These are phyloP conservation scores for Sycobia sp. DNA, from an alignment of 1,140 invertebrate species.

Conservation along the genomic window DNA sequence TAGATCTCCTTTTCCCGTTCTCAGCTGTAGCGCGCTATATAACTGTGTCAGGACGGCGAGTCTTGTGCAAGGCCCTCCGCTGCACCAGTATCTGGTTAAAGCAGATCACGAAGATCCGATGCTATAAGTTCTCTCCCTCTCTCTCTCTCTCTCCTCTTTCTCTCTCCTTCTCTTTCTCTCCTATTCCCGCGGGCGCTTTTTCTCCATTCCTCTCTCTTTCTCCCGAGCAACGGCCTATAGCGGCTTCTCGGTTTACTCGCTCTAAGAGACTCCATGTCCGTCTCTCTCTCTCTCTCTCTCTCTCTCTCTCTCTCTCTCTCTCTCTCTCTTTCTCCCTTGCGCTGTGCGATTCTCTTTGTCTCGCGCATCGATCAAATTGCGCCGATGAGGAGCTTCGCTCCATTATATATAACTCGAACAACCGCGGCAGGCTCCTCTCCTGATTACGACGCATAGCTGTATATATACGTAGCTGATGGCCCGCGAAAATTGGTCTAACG, in stretches of 20 bases:
- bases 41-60: conserved; percentile 51
- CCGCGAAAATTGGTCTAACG: no score
- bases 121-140: conserved; percentile 36
- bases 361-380: conserved; percentile 33
- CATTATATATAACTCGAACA: not conserved
- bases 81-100: conserved; percentile 23
- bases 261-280: no score
- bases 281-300: no score
- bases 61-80: conserved; percentile 45
- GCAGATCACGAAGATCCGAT: conserved; percentile 48
- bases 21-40: conserved; percentile 17
- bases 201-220: no score
- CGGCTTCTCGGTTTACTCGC: conserved; percentile 43
- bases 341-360: conserved; percentile 28
- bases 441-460: not conserved
- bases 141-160: not conserved
- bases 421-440: not conserved
- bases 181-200: conserved; percentile 37
- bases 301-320: no score
- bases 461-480: no score
- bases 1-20: not conserved
- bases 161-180: not conserved
- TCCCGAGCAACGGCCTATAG: no score
- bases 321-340: no score
- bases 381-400: conserved; percentile 1